Evolutionary conservation across 2,113 vertebrate genomes (phyloP).

Genomic region (Dendropsophus ebraccatus): DNA sequence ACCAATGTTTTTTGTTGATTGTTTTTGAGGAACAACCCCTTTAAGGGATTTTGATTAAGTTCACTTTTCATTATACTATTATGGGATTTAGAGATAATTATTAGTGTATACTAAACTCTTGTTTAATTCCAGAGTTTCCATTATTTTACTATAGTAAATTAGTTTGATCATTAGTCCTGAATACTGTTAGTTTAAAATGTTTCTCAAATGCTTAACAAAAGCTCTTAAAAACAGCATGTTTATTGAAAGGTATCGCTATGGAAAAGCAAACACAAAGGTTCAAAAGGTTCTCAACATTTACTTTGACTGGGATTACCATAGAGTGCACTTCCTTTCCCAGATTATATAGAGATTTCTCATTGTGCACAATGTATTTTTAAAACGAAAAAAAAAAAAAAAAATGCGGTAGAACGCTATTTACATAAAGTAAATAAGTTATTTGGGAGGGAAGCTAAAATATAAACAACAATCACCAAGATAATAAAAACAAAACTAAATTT

Average conservation of each 20-base stretch:
- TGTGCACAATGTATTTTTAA: no score
- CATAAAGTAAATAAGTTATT: no score
- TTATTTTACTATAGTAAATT: neutral
- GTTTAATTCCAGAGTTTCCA: neutral
- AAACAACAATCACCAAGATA: no score
- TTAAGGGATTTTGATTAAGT: neutral
- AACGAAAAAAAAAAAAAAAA: no score
- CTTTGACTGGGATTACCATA: constrained; percentile 63
- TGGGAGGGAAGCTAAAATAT: no score
- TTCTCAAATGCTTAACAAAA: constrained; percentile 37
- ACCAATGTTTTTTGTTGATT: no score
- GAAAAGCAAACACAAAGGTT: constrained; percentile 65
- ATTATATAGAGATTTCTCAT: constrained; percentile 72
- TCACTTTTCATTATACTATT: neutral
- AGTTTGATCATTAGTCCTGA: neutral
- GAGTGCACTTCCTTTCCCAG: constrained; percentile 70
- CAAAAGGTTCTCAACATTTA: constrained; percentile 59
- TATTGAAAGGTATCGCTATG: constrained; percentile 54
- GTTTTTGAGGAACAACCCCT: neutral
- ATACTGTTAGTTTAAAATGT: constrained; percentile 21
- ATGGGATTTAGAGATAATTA: neutral
- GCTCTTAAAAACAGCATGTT: constrained; percentile 59
- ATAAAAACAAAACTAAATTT: no score
- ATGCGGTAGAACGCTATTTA: no score
- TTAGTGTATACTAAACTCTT: neutral